Conservation (phyloP, 2,113 vertebrate genomes). For the Acrocephalus arundinaceus region DNA sequence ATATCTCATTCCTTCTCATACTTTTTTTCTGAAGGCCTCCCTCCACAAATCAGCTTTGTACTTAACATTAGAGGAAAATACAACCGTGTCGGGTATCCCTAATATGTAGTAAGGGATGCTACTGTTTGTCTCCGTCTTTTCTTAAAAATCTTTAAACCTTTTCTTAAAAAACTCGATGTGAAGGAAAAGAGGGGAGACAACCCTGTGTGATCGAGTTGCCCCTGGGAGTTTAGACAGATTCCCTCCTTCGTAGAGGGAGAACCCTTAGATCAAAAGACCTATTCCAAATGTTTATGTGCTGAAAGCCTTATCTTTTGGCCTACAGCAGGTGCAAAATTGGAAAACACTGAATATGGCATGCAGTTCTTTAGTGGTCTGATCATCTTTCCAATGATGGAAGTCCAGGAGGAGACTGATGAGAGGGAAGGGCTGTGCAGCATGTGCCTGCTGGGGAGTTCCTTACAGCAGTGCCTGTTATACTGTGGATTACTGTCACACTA, state of each 20-base stretch:
- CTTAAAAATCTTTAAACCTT: not conserved
- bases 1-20: not conserved
- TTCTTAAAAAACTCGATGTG: not conserved
- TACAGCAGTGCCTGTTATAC: not conserved
- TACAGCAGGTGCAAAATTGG: not conserved
- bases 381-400: not conserved
- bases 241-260: accelerated
- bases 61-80: not conserved
- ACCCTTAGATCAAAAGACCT: not conserved
- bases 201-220: accelerated
- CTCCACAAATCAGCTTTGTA: not conserved
- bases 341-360: not conserved
- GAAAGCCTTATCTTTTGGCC: not conserved
- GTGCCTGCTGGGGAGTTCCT: not conserved
- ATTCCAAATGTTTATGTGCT: not conserved
- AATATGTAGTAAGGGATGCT: not conserved
- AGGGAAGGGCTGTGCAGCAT: not conserved
- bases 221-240: not conserved
- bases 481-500: not conserved
- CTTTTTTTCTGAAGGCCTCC: not conserved
- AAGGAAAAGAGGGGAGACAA: not conserved
- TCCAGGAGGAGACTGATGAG: not conserved
- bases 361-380: not conserved
- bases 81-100: not conserved
- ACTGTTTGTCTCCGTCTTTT: not conserved